phyloP scores from a whole-genome alignment of 2,888 invertebrate species.

The Cinara cedri region DNA sequence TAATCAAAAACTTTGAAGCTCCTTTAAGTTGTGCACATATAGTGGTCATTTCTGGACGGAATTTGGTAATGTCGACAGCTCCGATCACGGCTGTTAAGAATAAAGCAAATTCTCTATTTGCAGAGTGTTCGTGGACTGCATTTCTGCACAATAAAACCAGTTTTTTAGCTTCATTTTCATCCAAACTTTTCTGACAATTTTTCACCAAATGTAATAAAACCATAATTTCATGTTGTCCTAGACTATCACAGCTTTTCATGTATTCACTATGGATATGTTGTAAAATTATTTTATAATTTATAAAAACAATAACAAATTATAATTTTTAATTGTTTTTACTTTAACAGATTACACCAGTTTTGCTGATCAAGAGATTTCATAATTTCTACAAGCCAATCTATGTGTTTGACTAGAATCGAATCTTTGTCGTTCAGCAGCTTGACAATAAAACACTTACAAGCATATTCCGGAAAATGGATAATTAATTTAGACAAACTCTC shows the following conservation, averaged over 20 bases:
- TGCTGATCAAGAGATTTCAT: constrained; percentile 28
- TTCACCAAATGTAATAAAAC: constrained; percentile 39
- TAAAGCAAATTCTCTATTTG: constrained; percentile 25
- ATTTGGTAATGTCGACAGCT: constrained; percentile 14
- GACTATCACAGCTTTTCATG: neutral
- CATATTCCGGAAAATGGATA: constrained; percentile 32
- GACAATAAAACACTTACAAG: constrained; percentile 37
- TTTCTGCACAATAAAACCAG: constrained; percentile 32
- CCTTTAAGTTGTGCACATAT: constrained; percentile 29
- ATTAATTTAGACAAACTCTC: constrained; percentile 40
- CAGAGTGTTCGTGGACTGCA: neutral
- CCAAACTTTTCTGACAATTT: constrained; percentile 2
- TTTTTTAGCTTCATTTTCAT: neutral
- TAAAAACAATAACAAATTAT: neutral
- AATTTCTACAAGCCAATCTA: constrained; percentile 34
- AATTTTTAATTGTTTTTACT: neutral
- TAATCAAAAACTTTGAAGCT: constrained; percentile 29
- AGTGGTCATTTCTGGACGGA: constrained; percentile 8
- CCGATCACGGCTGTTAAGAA: constrained; percentile 29
- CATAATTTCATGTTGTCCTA: constrained; percentile 10
- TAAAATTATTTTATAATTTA: neutral
- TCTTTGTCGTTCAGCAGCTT: constrained; percentile 27
- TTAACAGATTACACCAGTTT: constrained; percentile 40
- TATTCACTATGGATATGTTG: constrained; percentile 25
- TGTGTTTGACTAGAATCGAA: constrained; percentile 43